Base-by-base conservation (phyloP, 2,113 vertebrate species). In the Ophthalmolycus amberensis region DNA sequence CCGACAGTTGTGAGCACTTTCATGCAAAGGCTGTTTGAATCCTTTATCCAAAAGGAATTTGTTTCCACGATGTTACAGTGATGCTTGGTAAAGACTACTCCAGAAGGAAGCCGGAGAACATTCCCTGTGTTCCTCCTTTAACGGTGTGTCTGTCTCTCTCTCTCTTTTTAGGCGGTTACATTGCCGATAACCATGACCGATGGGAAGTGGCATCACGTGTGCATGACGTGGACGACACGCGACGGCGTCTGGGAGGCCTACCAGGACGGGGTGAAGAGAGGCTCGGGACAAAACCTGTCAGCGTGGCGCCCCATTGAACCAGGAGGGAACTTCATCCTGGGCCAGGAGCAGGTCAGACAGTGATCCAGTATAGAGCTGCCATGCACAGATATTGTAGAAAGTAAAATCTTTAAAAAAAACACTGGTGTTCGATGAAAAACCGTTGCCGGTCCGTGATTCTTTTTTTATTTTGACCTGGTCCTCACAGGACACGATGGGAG, bases 201-300 rank as follows among this genome's bases (percentile, higher is more conserved):
- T 34, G 92, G 87, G 58, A 96, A 95, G 80, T 97, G 96, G 96
- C 96, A 96, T 75, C 96, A 97, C 44, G 37, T 97, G 54, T 96
- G 96, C 9, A 85, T 96, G 40, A 96, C 96, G 0, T 97, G 96
- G 96, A 93, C 95, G 1, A 96, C 95, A 0, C 92, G 93, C 0
- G 95, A 96, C 1, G 96, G 96, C 0, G 64, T 86, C 29, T 97
- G 96, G 95, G 95, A 96, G 85, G 93, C 92, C 22, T 96, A 94
- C 73, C 95, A 96, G 80, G 95, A 97, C 38, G 96, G 96, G 2
- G 92, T 93, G 71, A 95, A 94, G 85, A 94, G 95, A 80, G 96
- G 96, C 42, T 93, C 93, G 0, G 96, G 96, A 9, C 94, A 96
- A 75, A 95, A 95, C 84, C 91, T 97, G 69, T 95, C 96, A 0